Evolutionary conservation across 2,888 invertebrate species (phyloP).

Genomic region (Pherbina coryleti): DNA sequence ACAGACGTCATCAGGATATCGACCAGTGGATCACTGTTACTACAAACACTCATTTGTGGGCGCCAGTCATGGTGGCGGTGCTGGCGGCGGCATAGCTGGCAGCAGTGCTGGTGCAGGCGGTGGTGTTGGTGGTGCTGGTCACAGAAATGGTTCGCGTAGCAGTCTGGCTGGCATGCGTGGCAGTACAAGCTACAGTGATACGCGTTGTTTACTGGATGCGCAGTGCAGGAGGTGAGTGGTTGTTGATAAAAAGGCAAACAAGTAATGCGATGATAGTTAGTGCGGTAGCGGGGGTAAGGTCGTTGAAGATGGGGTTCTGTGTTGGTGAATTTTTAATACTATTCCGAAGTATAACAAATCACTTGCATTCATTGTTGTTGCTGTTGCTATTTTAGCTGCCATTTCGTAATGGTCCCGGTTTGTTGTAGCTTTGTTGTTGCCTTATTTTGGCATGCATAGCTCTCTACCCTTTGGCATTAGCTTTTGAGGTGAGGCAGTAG

Average conservation of each 20-base stretch:
- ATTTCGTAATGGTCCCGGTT: slow-evolving; percentile 32
- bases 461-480: no score
- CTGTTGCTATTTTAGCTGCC: slow-evolving; percentile 38
- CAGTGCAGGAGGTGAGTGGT: slow-evolving; percentile 61
- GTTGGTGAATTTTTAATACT: slow-evolving; percentile 5
- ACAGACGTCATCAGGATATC: slow-evolving; percentile 70
- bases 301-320: slow-evolving; percentile 5
- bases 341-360: slow-evolving; percentile 3
- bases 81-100: slow-evolving; percentile 46
- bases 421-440: not conserved
- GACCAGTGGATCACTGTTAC: slow-evolving; percentile 69
- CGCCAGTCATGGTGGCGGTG: slow-evolving; percentile 44
- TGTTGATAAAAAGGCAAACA: not conserved
- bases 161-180: slow-evolving; percentile 52
- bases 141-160: slow-evolving; percentile 48
- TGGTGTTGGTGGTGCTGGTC: slow-evolving; percentile 41
- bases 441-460: no score
- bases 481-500: no score
- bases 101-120: slow-evolving; percentile 36
- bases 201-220: slow-evolving; percentile 61
- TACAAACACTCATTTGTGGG: slow-evolving; percentile 67
- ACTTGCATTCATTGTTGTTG: not conserved
- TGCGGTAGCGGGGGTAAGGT: not conserved
- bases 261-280: not conserved
- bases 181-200: slow-evolving; percentile 59